Percentiles rank a stretch among this genome's conserved stretches.
phyloP scores from a whole-genome alignment of 1,140 invertebrate genomes.

The Drosophila auraria region DNA sequence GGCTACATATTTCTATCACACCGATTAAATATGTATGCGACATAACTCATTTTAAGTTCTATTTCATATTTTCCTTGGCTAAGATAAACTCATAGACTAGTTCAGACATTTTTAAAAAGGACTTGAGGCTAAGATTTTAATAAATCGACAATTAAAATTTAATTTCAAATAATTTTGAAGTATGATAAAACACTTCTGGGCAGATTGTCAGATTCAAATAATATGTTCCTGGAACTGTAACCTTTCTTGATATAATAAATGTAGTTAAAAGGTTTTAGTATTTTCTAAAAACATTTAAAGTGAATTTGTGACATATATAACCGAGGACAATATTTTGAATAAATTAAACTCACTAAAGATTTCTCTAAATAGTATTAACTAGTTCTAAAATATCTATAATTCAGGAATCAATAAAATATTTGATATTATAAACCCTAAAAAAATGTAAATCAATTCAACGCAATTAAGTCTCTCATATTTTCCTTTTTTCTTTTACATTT shows the following conservation, averaged over 20 bases:
- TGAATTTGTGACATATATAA: neutral
- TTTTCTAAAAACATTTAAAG: neutral
- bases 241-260: too few species aligned
- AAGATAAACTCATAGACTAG: neutral
- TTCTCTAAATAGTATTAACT: too few species aligned
- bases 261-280: neutral
- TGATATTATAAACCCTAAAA: neutral
- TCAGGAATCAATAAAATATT: neutral
- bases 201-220: neutral
- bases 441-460: neutral
- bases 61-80: slow-evolving; percentile 2
- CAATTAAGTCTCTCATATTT: neutral
- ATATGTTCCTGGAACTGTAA: neutral
- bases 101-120: neutral
- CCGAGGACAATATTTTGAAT: neutral
- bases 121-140: neutral
- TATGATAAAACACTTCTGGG: too few species aligned
- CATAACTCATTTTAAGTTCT: slow-evolving; percentile 10
- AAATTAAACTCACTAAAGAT: neutral
- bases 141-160: too few species aligned
- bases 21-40: slow-evolving; percentile 6
- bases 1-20: neutral
- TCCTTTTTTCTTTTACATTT: neutral
- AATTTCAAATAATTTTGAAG: neutral
- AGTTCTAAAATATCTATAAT: too few species aligned